These are phyloP conservation scores for Dasypogon diadema DNA, from an alignment of 2,888 invertebrate genomes.

Conservation along the genomic window DNA sequence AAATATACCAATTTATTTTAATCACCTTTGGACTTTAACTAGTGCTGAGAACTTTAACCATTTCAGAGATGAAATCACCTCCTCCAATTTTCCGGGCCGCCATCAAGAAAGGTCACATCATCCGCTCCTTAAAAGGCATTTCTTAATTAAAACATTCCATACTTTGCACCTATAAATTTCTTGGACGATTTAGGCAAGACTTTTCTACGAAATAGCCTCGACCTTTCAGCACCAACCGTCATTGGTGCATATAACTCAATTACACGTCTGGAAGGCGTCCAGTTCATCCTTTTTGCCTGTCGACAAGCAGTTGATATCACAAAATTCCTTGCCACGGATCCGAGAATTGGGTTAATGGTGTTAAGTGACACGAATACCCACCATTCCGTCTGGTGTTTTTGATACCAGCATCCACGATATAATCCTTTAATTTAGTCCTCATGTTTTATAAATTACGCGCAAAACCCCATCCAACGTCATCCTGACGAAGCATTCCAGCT, in stretches of 20 bases:
- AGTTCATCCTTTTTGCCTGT: constrained; percentile 4
- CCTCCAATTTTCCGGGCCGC: no score
- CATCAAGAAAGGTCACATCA: no score
- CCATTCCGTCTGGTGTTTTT: not conserved
- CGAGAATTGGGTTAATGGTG: constrained; percentile 43
- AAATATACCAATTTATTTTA: no score
- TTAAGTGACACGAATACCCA: constrained; percentile 33
- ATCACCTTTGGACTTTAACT: no score
- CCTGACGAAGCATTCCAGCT: not conserved
- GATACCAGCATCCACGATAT: constrained; percentile 1
- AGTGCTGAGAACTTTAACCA: no score
- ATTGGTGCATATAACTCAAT: constrained; percentile 14
- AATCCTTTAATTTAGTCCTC: constrained; percentile 40
- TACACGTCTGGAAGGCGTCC: not conserved
- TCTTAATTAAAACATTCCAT: constrained; percentile 6
- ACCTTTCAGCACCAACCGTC: not conserved
- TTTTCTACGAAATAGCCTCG: not conserved
- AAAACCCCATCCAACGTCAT: not conserved
- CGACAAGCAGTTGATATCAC: not conserved
- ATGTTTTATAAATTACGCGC: constrained; percentile 25
- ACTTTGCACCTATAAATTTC: not conserved
- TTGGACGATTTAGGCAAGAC: not conserved
- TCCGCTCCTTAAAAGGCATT: no score
- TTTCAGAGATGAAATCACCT: no score
- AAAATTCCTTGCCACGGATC: constrained; percentile 15